Percentiles rank a stretch among this genome's conserved stretches.
phyloP scores from a whole-genome alignment of 2,797 vertebrate species.

The Eospalax fontanierii region DNA sequence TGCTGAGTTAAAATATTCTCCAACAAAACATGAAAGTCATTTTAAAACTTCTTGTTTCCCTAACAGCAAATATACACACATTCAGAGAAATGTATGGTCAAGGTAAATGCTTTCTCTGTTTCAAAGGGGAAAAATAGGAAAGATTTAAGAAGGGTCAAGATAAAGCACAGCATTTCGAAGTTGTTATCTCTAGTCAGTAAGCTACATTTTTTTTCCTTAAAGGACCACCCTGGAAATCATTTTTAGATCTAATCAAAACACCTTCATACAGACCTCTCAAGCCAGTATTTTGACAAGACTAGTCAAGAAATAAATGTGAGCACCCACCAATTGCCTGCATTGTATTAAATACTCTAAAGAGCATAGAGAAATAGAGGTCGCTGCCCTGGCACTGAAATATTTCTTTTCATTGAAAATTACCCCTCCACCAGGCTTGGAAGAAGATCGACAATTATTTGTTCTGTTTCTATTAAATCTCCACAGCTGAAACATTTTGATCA shows the following conservation, averaged over 20 bases:
- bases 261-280: constrained; percentile 41
- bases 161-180: constrained; percentile 64
- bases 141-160: constrained; percentile 3
- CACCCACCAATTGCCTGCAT: not conserved
- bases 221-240: constrained; percentile 44
- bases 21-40: constrained; percentile 57
- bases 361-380: constrained; percentile 36
- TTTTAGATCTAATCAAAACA: constrained; percentile 71
- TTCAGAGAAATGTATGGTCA: not conserved
- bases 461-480: constrained; percentile 47
- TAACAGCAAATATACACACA: constrained; percentile 3
- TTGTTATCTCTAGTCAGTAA: constrained; percentile 44
- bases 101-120: constrained; percentile 39
- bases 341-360: not conserved
- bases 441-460: not conserved
- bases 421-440: not conserved
- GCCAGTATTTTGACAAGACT: constrained; percentile 34
- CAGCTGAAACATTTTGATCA: not conserved
- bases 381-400: not conserved
- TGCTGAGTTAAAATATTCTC: constrained; percentile 39
- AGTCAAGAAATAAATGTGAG: constrained; percentile 32
- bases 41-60: constrained; percentile 51
- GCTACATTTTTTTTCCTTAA: constrained; percentile 58
- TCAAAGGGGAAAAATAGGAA: constrained; percentile 32
- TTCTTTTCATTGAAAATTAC: constrained; percentile 69